Evolutionary conservation across 2,797 vertebrate genomes (phyloP).

Genomic region (Clarias pachynema): DNA sequence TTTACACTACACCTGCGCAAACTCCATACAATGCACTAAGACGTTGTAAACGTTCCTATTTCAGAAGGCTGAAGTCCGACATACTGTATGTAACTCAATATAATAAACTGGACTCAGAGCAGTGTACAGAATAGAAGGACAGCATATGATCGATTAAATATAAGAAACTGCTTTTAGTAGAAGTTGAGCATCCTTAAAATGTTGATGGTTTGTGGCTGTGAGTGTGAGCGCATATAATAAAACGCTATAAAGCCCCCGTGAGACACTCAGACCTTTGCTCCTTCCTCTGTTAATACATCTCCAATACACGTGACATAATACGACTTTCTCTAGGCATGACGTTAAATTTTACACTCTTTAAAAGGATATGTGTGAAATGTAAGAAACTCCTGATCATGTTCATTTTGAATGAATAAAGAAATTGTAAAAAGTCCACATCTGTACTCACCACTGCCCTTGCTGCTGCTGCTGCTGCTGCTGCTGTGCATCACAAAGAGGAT

Average conservation of each 20-base stretch:
- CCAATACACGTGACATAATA: neutral
- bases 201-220: too few relatives aligned
- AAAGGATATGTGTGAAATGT: slow-evolving; percentile 1
- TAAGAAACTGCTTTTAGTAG: neutral
- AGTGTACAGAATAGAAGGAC: neutral
- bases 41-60: neutral
- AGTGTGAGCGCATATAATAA: neutral
- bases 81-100: neutral
- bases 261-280: slow-evolving; percentile 17
- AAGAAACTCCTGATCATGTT: slow-evolving; percentile 6
- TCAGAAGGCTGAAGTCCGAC: neutral
- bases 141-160: neutral
- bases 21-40: neutral
- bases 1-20: neutral
- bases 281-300: neutral
- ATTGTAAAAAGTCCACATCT: too few relatives aligned
- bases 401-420: neutral
- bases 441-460: slow-evolving; percentile 67
- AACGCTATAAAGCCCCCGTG: neutral
- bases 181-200: neutral
- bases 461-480: slow-evolving; percentile 16
- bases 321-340: neutral
- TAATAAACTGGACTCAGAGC: neutral
- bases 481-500: slow-evolving; percentile 86
- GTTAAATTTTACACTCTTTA: neutral